Evolutionary conservation across 2,797 vertebrate species (phyloP).

Genomic region (Heteromormyrus szaboi): DNA sequence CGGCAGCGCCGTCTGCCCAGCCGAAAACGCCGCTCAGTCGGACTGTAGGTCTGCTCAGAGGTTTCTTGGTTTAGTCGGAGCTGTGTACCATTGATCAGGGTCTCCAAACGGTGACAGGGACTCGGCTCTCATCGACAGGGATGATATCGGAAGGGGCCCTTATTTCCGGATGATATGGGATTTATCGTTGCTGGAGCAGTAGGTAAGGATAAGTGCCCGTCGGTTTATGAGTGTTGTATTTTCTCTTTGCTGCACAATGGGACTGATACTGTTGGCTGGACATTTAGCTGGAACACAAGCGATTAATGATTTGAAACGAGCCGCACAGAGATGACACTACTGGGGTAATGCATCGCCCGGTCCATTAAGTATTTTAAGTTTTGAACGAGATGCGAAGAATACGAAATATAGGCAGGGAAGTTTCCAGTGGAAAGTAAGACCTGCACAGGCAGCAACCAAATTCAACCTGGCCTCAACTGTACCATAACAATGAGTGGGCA

Average conservation of each 20-base stretch:
- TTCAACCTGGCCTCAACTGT: neutral
- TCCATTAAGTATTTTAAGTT: neutral
- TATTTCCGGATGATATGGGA: constrained; percentile 19
- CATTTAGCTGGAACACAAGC: neutral
- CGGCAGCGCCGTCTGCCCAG: neutral
- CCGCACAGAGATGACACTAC: neutral
- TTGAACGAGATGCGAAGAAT: neutral
- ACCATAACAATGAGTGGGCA: neutral
- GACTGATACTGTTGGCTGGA: neutral
- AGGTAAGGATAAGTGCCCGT: constrained; percentile 17
- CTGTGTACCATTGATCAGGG: neutral
- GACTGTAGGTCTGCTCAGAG: neutral
- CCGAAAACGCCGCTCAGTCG: neutral
- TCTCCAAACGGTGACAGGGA: neutral
- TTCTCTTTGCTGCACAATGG: neutral
- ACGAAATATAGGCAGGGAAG: neutral
- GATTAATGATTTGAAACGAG: neutral
- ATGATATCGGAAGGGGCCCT: neutral
- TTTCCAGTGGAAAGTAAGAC: neutral
- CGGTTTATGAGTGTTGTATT: neutral
- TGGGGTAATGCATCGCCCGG: neutral
- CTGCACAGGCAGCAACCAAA: neutral
- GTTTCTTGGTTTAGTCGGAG: too few species aligned
- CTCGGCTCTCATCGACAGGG: neutral
- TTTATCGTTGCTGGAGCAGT: neutral